These are phyloP conservation scores for Borostomias antarcticus DNA, from an alignment of 2,797 vertebrate species.

Conservation along the genomic window DNA sequence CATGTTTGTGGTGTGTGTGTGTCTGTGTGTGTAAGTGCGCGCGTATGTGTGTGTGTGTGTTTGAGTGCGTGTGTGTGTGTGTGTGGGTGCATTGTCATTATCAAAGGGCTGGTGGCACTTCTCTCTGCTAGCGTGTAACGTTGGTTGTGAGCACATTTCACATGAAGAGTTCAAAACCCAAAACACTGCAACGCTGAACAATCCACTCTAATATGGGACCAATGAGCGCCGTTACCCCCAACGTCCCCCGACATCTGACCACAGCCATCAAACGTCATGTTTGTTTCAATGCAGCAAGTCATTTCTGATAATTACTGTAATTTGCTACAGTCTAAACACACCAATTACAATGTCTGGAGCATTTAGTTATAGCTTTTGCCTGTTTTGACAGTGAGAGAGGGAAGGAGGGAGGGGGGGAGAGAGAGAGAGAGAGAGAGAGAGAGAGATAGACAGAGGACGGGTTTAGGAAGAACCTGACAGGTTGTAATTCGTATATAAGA, in stretches of 20 bases:
- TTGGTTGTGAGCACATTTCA: slow-evolving; percentile 53
- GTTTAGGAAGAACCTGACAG: too few relatives aligned
- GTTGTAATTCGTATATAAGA: too few relatives aligned
- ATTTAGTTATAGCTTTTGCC: slow-evolving; percentile 49
- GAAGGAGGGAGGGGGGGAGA: neutral
- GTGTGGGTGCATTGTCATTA: slow-evolving; percentile 62
- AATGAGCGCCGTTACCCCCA: slow-evolving; percentile 61
- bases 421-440: neutral
- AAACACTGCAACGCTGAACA: slow-evolving; percentile 55
- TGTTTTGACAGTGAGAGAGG: slow-evolving; percentile 9
- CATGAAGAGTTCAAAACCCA: slow-evolving; percentile 56
- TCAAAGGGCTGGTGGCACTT: slow-evolving; percentile 61
- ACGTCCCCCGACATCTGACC: slow-evolving; percentile 68
- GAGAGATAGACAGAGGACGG: too few relatives aligned
- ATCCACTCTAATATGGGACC: slow-evolving; percentile 69
- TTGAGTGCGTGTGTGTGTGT: slow-evolving; percentile 2
- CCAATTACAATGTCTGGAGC: slow-evolving; percentile 74
- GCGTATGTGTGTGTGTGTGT: slow-evolving; percentile 15
- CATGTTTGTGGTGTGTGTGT: neutral
- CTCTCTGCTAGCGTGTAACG: slow-evolving; percentile 52
- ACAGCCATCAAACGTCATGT: slow-evolving; percentile 65
- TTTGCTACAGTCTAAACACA: slow-evolving; percentile 72
- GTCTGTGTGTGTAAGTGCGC: slow-evolving; percentile 25
- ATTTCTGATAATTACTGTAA: slow-evolving; percentile 83
- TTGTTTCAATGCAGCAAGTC: slow-evolving; percentile 78